phyloP scores from a whole-genome alignment of 1,140 invertebrate species.

The Diachasmimorpha longicaudata region DNA sequence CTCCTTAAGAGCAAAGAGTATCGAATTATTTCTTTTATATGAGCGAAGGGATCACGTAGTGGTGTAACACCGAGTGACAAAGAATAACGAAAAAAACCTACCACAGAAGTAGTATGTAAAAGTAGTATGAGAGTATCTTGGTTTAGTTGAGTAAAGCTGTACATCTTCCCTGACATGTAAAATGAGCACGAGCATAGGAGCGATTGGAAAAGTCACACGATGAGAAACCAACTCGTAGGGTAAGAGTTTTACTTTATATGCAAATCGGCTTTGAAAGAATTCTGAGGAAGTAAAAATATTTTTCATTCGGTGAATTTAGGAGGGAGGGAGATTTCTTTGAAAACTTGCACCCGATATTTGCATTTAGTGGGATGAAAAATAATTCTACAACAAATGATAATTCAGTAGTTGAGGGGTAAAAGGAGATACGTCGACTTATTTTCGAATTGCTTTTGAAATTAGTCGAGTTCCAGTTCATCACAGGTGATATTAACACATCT shows the following conservation, averaged over 20 bases:
- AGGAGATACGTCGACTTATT: too few relatives aligned
- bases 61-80: conserved; percentile 21
- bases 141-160: conserved; percentile 38
- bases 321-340: background rate
- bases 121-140: conserved; percentile 54
- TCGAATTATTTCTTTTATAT: conserved; percentile 33
- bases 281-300: background rate
- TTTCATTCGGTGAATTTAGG: background rate
- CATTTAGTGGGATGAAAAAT: background rate
- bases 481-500: background rate
- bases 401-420: too few relatives aligned
- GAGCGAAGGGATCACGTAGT: conserved; percentile 21
- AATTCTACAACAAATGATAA: too few relatives aligned
- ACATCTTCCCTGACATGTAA: conserved; percentile 51
- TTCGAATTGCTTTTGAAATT: too few relatives aligned
- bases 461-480: background rate
- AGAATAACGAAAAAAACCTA: conserved; percentile 26
- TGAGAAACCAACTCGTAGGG: conserved; percentile 8
- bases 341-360: background rate
- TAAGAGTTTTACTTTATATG: conserved; percentile 36
- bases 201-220: conserved; percentile 45
- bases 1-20: conserved; percentile 17
- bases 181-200: conserved; percentile 45
- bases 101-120: conserved; percentile 14
- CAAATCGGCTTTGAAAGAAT: conserved; percentile 22